Percentiles rank a stretch among this genome's conserved stretches.
These are phyloP conservation scores for Baccha elongata DNA, from an alignment of 2,888 invertebrate species.

Conservation along the genomic window DNA sequence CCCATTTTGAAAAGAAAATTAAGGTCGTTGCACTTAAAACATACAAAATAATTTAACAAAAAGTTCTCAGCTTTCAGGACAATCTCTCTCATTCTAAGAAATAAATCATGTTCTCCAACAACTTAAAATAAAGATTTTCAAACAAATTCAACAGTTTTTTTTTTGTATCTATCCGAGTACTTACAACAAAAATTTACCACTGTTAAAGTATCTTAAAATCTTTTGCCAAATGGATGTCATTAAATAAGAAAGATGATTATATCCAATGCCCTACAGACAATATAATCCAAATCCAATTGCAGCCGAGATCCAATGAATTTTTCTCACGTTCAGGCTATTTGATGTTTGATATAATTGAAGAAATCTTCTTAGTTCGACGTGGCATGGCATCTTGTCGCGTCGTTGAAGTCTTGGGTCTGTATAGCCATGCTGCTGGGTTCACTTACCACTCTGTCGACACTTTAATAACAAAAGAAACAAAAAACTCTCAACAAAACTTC, in stretches of 20 bases:
- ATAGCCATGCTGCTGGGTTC: neutral
- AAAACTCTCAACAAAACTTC: conserved; percentile 56
- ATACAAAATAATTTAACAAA: neutral
- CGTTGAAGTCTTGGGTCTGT: no score
- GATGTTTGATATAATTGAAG: conserved; percentile 15
- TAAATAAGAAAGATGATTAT: neutral
- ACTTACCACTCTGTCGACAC: neutral
- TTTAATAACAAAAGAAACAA: neutral
- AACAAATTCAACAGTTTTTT: no score
- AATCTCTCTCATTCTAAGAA: neutral
- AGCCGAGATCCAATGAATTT: conserved; percentile 1
- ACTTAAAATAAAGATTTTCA: neutral
- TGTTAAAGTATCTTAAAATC: neutral
- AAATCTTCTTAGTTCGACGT: neutral
- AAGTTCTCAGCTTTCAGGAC: neutral
- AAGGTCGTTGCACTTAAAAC: neutral
- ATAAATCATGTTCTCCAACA: neutral
- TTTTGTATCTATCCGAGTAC: neutral
- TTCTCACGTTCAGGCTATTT: conserved; percentile 20
- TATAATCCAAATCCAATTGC: conserved; percentile 5
- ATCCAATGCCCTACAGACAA: neutral
- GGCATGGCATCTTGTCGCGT: no score
- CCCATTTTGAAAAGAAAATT: no score
- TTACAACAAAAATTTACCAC: neutral
- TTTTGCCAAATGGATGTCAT: neutral